phyloP scores from a whole-genome alignment of 2,113 vertebrate genomes.

The Lasiurus borealis region DNA sequence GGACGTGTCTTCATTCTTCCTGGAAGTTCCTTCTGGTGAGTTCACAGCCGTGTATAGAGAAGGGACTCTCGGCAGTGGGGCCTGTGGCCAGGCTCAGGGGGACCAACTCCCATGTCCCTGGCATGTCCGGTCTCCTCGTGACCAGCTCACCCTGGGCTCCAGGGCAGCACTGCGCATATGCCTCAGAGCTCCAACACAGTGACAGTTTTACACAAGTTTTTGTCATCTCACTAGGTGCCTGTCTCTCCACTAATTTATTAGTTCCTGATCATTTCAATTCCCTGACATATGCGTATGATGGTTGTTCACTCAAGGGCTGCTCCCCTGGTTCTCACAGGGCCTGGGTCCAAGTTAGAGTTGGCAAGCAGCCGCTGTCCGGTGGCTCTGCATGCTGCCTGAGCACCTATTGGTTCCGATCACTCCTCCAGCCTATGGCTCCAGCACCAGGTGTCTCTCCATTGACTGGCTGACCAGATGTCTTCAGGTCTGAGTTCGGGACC shows the following conservation, averaged over 20 bases:
- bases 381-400: not conserved
- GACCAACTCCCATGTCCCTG: not conserved
- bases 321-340: not conserved
- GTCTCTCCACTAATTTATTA: not conserved
- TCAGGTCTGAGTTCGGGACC: not conserved
- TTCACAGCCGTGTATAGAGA: fast-evolving
- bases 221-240: not conserved
- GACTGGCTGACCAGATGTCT: not conserved
- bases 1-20: not conserved
- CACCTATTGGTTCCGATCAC: not conserved
- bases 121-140: fast-evolving
- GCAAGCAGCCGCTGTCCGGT: not conserved
- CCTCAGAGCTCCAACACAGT: not conserved
- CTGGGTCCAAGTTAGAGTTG: not conserved
- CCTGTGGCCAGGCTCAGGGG: not conserved
- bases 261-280: not conserved
- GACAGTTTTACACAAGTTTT: fast-evolving
- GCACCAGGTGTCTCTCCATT: not conserved
- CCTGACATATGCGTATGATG: not conserved
- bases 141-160: not conserved
- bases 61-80: not conserved
- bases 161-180: too few relatives aligned
- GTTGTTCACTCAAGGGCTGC: fast-evolving
- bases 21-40: too few relatives aligned
- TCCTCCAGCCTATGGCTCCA: not conserved